phyloP scores from a whole-genome alignment of 2,113 vertebrate species.

The Rhinolophus ferrumequinum region DNA sequence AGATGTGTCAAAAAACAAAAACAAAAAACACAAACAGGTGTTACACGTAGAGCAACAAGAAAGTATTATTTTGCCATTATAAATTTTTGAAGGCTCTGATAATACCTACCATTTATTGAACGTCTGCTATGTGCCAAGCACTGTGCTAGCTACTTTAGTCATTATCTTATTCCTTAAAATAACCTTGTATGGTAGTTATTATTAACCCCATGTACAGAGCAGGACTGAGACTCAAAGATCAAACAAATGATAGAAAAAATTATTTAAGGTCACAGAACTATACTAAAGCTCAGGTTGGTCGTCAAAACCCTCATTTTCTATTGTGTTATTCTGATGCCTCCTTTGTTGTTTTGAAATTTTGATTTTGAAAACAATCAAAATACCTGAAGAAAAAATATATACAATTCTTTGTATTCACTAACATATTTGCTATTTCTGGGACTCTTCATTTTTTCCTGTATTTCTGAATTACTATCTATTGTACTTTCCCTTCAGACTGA shows the following conservation, averaged over 20 bases:
- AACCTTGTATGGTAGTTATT: not conserved
- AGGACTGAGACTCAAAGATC: not conserved
- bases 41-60: not conserved
- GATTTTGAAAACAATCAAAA: not conserved
- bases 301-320: not conserved
- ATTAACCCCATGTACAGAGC: not conserved
- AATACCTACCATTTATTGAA: not conserved
- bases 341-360: not conserved
- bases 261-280: not conserved
- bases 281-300: not conserved
- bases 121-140: not conserved
- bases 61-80: not conserved
- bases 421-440: not conserved
- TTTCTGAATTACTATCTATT: not conserved
- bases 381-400: not conserved
- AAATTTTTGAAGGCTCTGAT: not conserved
- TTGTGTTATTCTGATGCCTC: not conserved
- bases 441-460: not conserved
- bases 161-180: not conserved
- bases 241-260: not conserved
- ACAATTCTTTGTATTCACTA: not conserved
- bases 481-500: not conserved
- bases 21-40: not conserved
- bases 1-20: not conserved
- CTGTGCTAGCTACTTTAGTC: not conserved